Percentiles rank a stretch among this genome's conserved stretches.
phyloP scores from a whole-genome alignment of 2,888 invertebrate species.

The Drosophila subsilvestris region DNA sequence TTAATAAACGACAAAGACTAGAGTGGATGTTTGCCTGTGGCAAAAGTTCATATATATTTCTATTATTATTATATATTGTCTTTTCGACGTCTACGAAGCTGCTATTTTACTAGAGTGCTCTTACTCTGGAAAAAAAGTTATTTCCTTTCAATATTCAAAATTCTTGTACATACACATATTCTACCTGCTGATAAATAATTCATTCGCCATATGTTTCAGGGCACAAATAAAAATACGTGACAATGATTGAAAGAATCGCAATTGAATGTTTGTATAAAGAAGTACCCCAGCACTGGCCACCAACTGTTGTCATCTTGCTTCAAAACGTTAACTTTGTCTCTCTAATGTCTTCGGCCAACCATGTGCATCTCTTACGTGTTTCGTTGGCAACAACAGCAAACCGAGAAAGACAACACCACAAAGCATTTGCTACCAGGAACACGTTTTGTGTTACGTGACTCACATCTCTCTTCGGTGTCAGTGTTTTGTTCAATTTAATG shows the following conservation, averaged over 20 bases:
- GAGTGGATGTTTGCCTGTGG: not conserved
- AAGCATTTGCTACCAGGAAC: constrained; percentile 38
- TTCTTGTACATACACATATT: not conserved
- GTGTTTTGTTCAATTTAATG: no score
- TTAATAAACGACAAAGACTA: constrained; percentile 14
- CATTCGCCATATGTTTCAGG: constrained; percentile 33
- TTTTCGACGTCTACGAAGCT: no score
- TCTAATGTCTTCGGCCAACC: constrained; percentile 48
- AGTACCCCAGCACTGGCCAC: no score
- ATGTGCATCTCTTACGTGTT: constrained; percentile 51
- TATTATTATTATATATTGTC: constrained; percentile 11
- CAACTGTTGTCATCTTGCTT: constrained; percentile 38
- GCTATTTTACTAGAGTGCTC: no score
- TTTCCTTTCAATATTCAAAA: constrained; percentile 27
- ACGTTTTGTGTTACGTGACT: constrained; percentile 42
- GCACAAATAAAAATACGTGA: constrained; percentile 22
- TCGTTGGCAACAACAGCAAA: constrained; percentile 22
- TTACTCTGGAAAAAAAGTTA: not conserved
- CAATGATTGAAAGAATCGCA: constrained; percentile 45
- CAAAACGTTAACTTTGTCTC: constrained; percentile 49
- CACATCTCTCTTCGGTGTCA: no score
- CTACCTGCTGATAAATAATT: constrained; percentile 11
- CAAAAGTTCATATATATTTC: not conserved
- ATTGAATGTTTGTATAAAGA: constrained; percentile 17
- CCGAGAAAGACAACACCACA: not conserved